Evolutionary conservation across 2,888 invertebrate species (phyloP), one percentile per base, ranked within the genome.

Genomic region (Apodemia mormo): DNA sequence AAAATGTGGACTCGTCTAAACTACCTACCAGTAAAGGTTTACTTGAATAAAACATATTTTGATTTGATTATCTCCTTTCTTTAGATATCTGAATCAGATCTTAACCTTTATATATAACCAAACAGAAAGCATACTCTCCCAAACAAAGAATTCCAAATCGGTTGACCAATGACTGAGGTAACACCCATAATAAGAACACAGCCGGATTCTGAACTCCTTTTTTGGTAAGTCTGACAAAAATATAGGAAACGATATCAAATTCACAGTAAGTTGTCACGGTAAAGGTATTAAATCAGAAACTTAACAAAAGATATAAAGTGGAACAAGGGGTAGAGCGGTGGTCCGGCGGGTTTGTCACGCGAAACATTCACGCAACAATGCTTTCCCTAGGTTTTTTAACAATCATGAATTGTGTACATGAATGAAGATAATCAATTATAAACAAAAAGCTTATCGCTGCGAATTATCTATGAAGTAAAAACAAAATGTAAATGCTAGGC

Each of bases 311-410:
- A 64, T 52, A 37, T 61, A 82, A 83, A 85, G 81, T 85, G 80
- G 84, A 81, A 86, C 83, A 85, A 77, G 79, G 80, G 80, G 82
- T 81, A 81, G 45, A 80, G 80, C 74, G 77, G 78, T 69, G 77
- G 78, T 69, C 70, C 69, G 72, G 71, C 70, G 79, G 75, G 80
- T 81, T 84, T 81, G 86, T 85, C 88, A 90, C 88, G 89, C 88
- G 81, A 89, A 82, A 81, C 82, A 76, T 85, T 87, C 90, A 89
- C 86, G 89, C 85, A 81, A 86, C 81, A 77, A 79, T 83, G 84
- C 84, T 86, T 86, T 85, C 85, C 83, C 82, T 81, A 79, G 77
- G 80, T 84, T 87, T 85, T 86, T 85, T 82, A 77, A 80, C 79
- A 80, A 80, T 79, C 77, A 75, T 72, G 70, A 72, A 76, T 72